phyloP scores from a whole-genome alignment of 2,888 invertebrate genomes.

The Lepidochrysops patricia region DNA sequence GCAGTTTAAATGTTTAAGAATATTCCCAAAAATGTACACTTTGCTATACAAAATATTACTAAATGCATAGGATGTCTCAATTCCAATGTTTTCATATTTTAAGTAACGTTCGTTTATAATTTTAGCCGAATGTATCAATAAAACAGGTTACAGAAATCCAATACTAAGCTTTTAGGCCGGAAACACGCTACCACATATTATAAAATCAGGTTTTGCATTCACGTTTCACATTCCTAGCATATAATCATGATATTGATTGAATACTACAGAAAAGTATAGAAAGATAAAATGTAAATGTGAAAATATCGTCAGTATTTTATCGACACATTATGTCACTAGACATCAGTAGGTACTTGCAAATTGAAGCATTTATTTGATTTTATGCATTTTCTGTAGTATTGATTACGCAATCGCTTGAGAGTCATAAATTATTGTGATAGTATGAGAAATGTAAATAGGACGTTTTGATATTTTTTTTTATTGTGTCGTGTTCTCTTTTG shows the following conservation, averaged over 20 bases:
- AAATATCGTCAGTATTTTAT: neutral
- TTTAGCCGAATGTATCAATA: neutral
- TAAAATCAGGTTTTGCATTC: neutral
- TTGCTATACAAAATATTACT: neutral
- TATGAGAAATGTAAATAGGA: conserved; percentile 40
- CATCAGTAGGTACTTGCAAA: no score
- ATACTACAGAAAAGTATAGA: neutral
- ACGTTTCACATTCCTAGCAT: conserved; percentile 4
- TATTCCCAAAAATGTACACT: neutral
- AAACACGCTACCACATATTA: neutral
- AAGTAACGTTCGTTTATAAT: neutral
- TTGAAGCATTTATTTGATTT: no score
- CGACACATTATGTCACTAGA: neutral
- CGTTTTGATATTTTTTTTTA: conserved; percentile 41
- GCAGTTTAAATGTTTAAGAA: no score
- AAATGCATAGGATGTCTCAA: neutral
- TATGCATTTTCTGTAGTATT: conserved; percentile 20
- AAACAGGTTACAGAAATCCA: neutral
- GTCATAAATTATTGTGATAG: conserved; percentile 46
- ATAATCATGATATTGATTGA: neutral
- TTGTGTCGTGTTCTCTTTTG: conserved; percentile 43
- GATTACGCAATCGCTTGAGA: conserved; percentile 29
- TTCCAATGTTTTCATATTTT: neutral
- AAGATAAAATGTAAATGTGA: no score
- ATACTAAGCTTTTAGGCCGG: neutral